Conservation (phyloP, 2,113 vertebrate species). For the Pachyramphus minor region DNA sequence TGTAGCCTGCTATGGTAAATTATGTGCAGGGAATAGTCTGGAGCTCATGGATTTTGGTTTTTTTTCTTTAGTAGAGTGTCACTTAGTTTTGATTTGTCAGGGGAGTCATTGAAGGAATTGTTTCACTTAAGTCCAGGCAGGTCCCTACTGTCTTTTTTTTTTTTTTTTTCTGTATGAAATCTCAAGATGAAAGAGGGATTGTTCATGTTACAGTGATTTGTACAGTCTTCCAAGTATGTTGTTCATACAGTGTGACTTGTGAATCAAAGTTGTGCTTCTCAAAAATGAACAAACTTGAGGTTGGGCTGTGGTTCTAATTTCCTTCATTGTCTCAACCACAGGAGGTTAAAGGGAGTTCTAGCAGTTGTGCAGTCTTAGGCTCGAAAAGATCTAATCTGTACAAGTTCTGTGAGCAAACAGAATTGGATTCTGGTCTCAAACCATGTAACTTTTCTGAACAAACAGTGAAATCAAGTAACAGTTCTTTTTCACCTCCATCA, state of each 20-base stretch:
- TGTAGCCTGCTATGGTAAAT: not conserved
- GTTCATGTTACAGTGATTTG: not conserved
- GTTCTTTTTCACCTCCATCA: not conserved
- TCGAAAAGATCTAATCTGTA: not conserved
- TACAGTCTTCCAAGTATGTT: not conserved
- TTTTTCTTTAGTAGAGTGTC: not conserved
- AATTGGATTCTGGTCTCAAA: not conserved
- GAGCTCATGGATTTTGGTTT: not conserved
- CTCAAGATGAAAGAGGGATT: not conserved
- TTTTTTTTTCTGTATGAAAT: not conserved
- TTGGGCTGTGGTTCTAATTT: not conserved
- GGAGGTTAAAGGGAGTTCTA: not conserved
- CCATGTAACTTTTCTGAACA: not conserved
- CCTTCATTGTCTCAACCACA: not conserved
- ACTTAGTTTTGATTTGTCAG: not conserved
- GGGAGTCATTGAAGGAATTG: not conserved
- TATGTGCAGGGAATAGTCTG: not conserved
- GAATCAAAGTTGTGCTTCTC: not conserved
- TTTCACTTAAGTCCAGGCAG: not conserved
- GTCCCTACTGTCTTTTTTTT: not conserved
- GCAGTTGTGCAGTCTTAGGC: fast-evolving
- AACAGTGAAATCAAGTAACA: not conserved
- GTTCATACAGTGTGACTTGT: not conserved
- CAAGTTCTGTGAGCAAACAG: not conserved
- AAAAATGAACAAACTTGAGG: not conserved